phyloP scores from a whole-genome alignment of 2,113 vertebrate species.

The Pelobates fuscus region DNA sequence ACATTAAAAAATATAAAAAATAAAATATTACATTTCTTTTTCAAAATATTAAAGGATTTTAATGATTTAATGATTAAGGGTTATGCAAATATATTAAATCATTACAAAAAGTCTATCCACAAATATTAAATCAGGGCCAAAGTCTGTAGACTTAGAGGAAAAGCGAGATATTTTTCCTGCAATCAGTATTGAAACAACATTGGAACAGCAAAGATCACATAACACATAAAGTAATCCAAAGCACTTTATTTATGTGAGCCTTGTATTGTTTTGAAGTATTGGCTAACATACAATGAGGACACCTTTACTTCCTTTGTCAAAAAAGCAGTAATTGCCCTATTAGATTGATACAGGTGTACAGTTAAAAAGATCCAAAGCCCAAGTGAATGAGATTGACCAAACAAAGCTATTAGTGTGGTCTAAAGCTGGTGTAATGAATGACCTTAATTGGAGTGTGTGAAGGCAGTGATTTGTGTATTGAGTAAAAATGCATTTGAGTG shows the following conservation, averaged over 20 bases:
- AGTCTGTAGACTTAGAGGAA: neutral
- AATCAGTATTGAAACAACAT: neutral
- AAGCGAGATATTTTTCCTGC: neutral
- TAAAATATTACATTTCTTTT: too few species aligned
- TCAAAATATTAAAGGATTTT: too few species aligned
- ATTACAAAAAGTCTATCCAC: too few species aligned
- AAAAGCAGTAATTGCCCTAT: conserved; percentile 15
- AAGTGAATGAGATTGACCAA: conserved; percentile 4
- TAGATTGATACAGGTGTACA: conserved; percentile 9
- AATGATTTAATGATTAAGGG: too few species aligned
- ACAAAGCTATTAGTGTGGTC: neutral
- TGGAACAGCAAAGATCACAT: neutral
- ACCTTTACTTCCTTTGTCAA: neutral
- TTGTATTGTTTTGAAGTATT: neutral
- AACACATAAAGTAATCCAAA: neutral
- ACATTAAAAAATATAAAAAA: too few species aligned
- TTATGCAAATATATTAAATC: too few species aligned
- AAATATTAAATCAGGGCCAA: too few species aligned
- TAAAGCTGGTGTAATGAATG: conserved; percentile 2
- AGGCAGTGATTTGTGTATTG: conserved; percentile 23
- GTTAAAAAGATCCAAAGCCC: neutral
- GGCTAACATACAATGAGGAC: neutral
- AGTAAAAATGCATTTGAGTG: neutral
- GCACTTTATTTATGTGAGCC: neutral
- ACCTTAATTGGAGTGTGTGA: conserved; percentile 11